Evolutionary conservation across 2,888 invertebrate genomes (phyloP).

Genomic region (Philereme vetulata): DNA sequence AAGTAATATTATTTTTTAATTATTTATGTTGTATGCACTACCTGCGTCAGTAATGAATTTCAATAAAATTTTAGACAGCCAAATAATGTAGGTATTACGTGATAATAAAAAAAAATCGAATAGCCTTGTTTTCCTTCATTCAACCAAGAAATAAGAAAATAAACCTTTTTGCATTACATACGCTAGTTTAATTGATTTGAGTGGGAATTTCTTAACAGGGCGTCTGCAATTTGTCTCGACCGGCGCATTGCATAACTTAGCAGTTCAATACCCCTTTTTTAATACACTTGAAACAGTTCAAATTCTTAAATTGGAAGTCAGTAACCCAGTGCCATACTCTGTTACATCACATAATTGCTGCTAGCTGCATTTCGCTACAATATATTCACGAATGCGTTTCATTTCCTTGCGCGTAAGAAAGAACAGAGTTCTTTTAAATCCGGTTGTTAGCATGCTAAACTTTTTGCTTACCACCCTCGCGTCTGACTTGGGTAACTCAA

Average conservation of each 20-base stretch:
- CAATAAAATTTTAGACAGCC: background rate
- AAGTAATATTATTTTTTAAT: slow-evolving; percentile 10
- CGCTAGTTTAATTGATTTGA: slow-evolving; percentile 35
- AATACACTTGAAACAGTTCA: slow-evolving; percentile 4
- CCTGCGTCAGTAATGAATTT: slow-evolving; percentile 19
- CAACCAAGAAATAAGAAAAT: no score
- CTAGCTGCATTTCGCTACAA: slow-evolving; percentile 8
- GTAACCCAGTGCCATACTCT: background rate
- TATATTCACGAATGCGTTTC: slow-evolving; percentile 25
- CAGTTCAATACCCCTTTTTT: slow-evolving; percentile 5
- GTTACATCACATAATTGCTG: slow-evolving; percentile 14
- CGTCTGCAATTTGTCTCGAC: slow-evolving; percentile 52
- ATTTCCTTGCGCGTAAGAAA: slow-evolving; percentile 36
- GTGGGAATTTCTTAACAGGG: slow-evolving; percentile 43
- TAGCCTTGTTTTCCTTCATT: slow-evolving; percentile 4
- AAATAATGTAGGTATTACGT: slow-evolving; percentile 3
- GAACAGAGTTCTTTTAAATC: slow-evolving; percentile 41
- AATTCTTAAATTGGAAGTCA: background rate
- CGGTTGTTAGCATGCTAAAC: slow-evolving; percentile 46
- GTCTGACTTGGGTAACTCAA: slow-evolving; percentile 50
- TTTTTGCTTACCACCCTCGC: slow-evolving; percentile 62
- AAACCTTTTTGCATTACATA: background rate
- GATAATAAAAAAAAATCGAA: background rate
- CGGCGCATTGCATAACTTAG: slow-evolving; percentile 45
- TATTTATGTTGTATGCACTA: slow-evolving; percentile 5